These are phyloP conservation scores for Prunella fulvescens DNA, from an alignment of 2,113 vertebrate species.

Conservation along the genomic window DNA sequence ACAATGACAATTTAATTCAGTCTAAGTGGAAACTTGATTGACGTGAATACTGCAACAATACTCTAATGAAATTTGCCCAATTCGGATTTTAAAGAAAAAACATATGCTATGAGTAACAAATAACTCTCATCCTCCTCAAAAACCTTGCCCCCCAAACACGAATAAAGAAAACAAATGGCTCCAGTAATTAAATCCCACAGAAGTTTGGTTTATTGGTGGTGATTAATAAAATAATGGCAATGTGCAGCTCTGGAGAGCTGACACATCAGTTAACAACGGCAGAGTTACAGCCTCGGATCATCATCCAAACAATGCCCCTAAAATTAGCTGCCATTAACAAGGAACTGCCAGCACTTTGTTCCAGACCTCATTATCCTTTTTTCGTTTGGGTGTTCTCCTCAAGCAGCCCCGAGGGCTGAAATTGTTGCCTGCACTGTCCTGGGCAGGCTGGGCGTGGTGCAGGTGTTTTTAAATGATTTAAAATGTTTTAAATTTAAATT, in stretches of 20 bases:
- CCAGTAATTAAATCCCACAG: not conserved
- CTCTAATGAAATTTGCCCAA: not conserved
- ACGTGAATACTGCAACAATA: not conserved
- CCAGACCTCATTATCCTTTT: not conserved
- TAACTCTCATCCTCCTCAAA: not conserved
- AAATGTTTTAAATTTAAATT: not conserved
- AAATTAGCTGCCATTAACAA: not conserved
- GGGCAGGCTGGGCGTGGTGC: not conserved
- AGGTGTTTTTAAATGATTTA: not conserved
- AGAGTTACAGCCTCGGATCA: not conserved
- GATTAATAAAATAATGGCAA: not conserved
- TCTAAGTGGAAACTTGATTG: not conserved
- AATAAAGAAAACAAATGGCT: slow-evolving; percentile 6
- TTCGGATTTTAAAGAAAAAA: not conserved
- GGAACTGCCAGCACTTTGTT: not conserved
- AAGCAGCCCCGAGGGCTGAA: not conserved
- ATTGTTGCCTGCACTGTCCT: not conserved
- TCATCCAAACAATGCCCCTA: not conserved
- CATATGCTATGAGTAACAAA: not conserved
- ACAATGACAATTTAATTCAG: not conserved
- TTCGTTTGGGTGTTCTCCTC: not conserved
- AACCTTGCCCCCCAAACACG: not conserved
- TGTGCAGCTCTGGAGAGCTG: not conserved
- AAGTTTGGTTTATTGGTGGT: not conserved
- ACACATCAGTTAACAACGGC: not conserved